A percentile compares a stretch with the other conserved stretches of the same genome.
phyloP scores from a whole-genome alignment of 2,797 vertebrate genomes.

The Pteronotus mesoamericanus region DNA sequence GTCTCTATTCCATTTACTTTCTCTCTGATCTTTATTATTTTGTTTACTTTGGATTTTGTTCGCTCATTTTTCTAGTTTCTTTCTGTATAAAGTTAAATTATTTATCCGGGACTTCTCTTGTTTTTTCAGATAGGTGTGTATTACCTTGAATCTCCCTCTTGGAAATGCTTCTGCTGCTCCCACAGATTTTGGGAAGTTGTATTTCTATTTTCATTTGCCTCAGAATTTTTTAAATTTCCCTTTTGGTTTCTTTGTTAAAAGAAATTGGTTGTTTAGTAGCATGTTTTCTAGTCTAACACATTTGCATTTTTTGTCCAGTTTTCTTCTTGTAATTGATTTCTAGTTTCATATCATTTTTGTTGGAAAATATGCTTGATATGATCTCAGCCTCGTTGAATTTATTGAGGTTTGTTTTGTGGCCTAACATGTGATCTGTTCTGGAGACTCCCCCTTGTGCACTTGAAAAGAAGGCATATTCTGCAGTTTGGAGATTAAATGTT shows the following conservation, averaged over 20 bases:
- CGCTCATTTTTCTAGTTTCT: neutral
- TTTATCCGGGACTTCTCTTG: neutral
- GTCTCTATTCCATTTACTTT: neutral
- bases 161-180: neutral
- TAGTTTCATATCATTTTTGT: too few relatives aligned
- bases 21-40: neutral
- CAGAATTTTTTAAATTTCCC: neutral
- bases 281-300: neutral
- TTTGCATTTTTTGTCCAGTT: neutral
- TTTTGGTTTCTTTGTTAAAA: neutral
- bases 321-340: neutral
- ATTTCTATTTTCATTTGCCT: neutral
- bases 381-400: neutral
- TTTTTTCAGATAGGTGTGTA: neutral
- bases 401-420: too few relatives aligned
- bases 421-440: too few relatives aligned
- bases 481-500: too few relatives aligned
- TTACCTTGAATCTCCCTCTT: neutral
- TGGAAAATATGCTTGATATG: neutral
- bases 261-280: neutral
- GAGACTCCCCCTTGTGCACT: neutral
- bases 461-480: too few relatives aligned
- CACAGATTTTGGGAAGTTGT: neutral
- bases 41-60: neutral
- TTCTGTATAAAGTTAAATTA: neutral